Conservation (phyloP, 2,797 vertebrate genomes). For the Anas flavirostris region DNA sequence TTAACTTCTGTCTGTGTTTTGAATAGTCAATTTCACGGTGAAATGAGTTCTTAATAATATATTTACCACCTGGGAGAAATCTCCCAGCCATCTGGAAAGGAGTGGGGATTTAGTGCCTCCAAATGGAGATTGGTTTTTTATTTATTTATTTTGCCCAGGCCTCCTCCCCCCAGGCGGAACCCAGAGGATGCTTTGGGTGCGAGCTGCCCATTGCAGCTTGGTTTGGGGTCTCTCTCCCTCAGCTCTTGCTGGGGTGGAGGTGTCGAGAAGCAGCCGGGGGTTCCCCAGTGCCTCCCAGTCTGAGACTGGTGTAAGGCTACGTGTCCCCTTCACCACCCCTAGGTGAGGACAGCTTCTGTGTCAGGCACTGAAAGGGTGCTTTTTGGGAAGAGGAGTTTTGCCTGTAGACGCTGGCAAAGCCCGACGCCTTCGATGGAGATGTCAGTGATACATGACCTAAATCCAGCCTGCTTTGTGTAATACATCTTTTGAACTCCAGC, state of each 20-base stretch:
- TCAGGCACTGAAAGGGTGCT: neutral
- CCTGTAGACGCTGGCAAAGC: neutral
- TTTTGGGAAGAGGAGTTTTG: neutral
- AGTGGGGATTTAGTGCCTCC: constrained; percentile 81
- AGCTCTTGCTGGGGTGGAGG: rapidly evolving
- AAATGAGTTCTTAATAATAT: constrained; percentile 89
- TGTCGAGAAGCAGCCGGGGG: neutral
- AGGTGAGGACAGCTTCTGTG: neutral
- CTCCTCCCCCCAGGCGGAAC: neutral
- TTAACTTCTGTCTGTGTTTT: constrained; percentile 87
- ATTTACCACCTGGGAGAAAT: constrained; percentile 88
- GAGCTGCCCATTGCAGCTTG: neutral
- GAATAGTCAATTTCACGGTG: constrained; percentile 88
- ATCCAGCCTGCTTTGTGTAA: constrained; percentile 26
- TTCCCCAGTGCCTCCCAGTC: neutral
- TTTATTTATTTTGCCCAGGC: constrained; percentile 75
- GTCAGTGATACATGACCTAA: constrained; percentile 50
- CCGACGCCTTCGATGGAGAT: neutral
- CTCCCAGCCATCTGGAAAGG: constrained; percentile 85
- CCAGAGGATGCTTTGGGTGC: neutral
- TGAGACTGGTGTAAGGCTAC: neutral
- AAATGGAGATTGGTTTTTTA: constrained; percentile 80
- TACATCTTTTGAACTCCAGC: neutral
- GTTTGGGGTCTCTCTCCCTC: neutral
- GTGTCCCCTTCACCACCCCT: rapidly evolving